Evolutionary conservation across 2,797 vertebrate genomes (phyloP).

Genomic region (Mormyrus proboscirostris): DNA sequence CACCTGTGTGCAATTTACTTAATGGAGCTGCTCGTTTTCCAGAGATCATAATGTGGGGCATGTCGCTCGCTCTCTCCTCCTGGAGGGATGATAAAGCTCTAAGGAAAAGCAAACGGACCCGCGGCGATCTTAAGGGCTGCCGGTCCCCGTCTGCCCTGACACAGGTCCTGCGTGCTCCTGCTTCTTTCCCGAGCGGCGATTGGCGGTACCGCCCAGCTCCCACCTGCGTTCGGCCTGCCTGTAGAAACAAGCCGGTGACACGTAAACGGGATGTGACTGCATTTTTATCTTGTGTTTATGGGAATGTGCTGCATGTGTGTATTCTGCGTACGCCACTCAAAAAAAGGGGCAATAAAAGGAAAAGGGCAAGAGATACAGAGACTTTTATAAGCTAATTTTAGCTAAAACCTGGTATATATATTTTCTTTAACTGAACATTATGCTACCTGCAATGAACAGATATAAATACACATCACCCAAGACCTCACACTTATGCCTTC

Average conservation of each 20-base stretch:
- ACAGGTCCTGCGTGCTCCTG: background rate
- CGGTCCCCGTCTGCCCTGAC: background rate
- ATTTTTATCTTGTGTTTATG: too few relatives aligned
- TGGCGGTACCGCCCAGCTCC: background rate
- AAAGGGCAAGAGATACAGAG: background rate
- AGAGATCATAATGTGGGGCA: background rate
- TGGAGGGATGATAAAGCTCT: background rate
- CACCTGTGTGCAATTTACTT: slow-evolving; percentile 15
- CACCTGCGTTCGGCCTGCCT: background rate
- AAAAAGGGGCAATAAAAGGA: background rate
- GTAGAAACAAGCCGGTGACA: background rate
- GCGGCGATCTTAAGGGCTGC: background rate
- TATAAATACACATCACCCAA: background rate
- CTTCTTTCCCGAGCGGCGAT: background rate
- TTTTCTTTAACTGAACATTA: background rate
- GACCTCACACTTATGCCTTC: background rate
- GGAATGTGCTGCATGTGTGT: background rate
- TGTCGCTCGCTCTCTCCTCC: background rate
- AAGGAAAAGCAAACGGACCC: background rate
- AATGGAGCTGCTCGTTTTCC: background rate
- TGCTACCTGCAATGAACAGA: background rate
- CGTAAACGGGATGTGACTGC: background rate
- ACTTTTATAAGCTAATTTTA: background rate
- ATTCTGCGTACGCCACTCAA: background rate
- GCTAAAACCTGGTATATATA: background rate